Conservation (phyloP, 2,888 invertebrate species). For the Apotomis betuletana region DNA sequence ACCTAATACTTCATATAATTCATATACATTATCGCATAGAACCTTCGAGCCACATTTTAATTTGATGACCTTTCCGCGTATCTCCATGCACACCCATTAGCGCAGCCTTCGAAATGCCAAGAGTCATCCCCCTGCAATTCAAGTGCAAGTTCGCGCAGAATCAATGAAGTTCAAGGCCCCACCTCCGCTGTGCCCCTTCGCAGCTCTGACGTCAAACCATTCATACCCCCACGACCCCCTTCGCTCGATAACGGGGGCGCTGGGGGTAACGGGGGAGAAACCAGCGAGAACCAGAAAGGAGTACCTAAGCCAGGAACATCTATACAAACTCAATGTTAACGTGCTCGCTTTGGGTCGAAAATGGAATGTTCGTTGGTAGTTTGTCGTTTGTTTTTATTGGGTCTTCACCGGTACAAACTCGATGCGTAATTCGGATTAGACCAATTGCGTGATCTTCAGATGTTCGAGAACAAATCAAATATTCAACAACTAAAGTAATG, state of each 20-base stretch:
- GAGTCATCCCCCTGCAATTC: slow-evolving; percentile 44
- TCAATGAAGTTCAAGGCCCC: slow-evolving; percentile 59
- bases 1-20: too few relatives aligned
- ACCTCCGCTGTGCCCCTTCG: slow-evolving; percentile 5
- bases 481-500: background rate
- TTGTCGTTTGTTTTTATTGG: background rate
- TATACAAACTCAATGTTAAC: background rate
- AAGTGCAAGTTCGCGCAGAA: slow-evolving; percentile 53
- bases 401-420: background rate
- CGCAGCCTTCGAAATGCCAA: slow-evolving; percentile 33
- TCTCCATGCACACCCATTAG: background rate
- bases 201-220: slow-evolving; percentile 39
- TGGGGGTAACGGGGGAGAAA: background rate
- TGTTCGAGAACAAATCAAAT: background rate
- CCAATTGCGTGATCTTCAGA: background rate
- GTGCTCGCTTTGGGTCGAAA: background rate
- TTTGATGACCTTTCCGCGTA: background rate
- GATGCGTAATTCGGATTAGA: background rate
- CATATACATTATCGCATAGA: too few relatives aligned
- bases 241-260: slow-evolving; percentile 29
- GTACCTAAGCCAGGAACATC: background rate
- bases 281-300: background rate
- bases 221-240: slow-evolving; percentile 21
- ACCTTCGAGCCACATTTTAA: background rate
- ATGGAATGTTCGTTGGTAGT: background rate